Base-by-base conservation (phyloP, 2,113 vertebrate genomes). In the Craseonycteris thonglongyai region DNA sequence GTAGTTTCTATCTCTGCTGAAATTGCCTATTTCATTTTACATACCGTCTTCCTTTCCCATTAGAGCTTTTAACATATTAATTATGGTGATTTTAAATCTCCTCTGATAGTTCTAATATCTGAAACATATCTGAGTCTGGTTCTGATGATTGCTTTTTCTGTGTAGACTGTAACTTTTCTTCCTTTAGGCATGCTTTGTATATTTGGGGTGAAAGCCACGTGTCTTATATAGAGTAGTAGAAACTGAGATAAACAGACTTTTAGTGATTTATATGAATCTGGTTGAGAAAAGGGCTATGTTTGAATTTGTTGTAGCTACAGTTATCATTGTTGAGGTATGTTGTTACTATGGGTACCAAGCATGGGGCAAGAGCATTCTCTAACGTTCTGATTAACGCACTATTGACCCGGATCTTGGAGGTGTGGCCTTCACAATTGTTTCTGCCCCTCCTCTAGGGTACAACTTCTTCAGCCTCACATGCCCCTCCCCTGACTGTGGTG, bases 11-110 rank as follows among this genome's bases (percentile, higher is more conserved):
- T 88, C 28, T 85, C 7, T 76, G 9, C 65, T 84, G 18, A 65
- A 95, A 88, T 84, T 78, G 58, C 56, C 18, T 61, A 58, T 81
- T 59, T 85, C 59, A 58, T 88, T 76, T 93, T 35, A 4, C 19
- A 79, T 87, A 51, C 59, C 40, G 15, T 86, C 66, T 94, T 65
- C 90, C 16, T 96, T 96, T 86, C 78, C 47, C 9, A 59, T 65
- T 65, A 80, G 42, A 58, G 38, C 49, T 66, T 94, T 75, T 75
- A 92, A 76, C 35, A 9, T 84, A 38, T 42, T 66, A 40, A 61
- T 80, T 84, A 61, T 42, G 16, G 14, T 89, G 89, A 78, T 86
- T 82, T 45, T 42, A 91, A 91, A 42, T 69, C 54, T 61, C 35
- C 75, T 88, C 65, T 91, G 75, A 58, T 83, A 51, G 22, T 30